Percentiles rank a stretch among this genome's conserved stretches.
phyloP scores from a whole-genome alignment of 2,888 invertebrate species.

The Pachydiplax longipennis region DNA sequence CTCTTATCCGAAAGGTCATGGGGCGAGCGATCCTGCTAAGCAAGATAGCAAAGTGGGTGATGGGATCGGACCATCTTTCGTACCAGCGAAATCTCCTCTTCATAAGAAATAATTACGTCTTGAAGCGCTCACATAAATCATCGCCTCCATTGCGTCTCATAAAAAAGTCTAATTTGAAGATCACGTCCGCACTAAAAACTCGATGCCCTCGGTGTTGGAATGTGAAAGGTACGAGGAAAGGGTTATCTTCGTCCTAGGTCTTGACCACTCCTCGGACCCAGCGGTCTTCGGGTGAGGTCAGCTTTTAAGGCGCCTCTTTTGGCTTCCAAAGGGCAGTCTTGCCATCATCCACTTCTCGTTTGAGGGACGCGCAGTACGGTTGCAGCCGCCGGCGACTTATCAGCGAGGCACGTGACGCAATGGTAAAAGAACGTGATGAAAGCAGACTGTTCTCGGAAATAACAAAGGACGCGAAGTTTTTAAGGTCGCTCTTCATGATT shows the following conservation, averaged over 20 bases:
- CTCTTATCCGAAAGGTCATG: not conserved
- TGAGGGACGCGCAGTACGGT: not conserved
- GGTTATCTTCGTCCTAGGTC: no score
- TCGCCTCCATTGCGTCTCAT: not conserved
- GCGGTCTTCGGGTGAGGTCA: not conserved
- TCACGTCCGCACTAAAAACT: not conserved
- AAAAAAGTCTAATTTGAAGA: not conserved
- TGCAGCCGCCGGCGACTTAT: no score
- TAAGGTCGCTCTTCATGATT: not conserved
- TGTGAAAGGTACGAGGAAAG: no score
- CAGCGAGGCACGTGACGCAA: not conserved
- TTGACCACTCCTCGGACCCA: not conserved
- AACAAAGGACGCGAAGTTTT: not conserved
- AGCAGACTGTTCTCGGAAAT: no score
- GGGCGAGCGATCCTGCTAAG: not conserved
- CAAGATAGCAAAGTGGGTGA: no score
- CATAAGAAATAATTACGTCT: not conserved
- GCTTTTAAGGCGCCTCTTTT: not conserved
- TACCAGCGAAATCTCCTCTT: not conserved
- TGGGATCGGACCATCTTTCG: no score
- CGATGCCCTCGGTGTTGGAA: slow-evolving; percentile 1
- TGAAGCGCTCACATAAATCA: not conserved
- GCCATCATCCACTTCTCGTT: no score
- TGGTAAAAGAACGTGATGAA: not conserved
- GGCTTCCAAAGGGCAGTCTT: slow-evolving; percentile 4